phyloP scores from a whole-genome alignment of 2,888 invertebrate species.

The Zele albiditarsus region DNA sequence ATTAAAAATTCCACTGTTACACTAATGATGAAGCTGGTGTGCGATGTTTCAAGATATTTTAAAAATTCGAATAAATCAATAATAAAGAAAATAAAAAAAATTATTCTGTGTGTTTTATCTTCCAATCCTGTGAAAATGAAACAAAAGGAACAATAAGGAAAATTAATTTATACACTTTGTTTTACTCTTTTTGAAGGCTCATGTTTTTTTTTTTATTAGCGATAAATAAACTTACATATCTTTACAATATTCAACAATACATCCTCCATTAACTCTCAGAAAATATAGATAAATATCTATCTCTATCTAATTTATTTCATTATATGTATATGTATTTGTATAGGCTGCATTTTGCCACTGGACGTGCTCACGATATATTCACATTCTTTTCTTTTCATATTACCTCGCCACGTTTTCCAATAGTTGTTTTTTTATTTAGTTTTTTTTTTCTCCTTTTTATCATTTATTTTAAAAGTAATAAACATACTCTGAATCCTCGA shows the following conservation, averaged over 20 bases:
- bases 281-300: slow-evolving; percentile 70
- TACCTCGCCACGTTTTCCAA: background rate
- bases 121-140: background rate
- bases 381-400: slow-evolving; percentile 11
- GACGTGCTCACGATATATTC: slow-evolving; percentile 40
- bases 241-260: slow-evolving; percentile 71
- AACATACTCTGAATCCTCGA: background rate
- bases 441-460: background rate
- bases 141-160: background rate
- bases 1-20: slow-evolving; percentile 58
- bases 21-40: slow-evolving; percentile 61
- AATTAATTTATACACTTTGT: background rate
- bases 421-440: background rate
- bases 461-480: background rate
- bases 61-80: slow-evolving; percentile 66
- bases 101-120: background rate
- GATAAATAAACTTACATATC: slow-evolving; percentile 73
- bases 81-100: slow-evolving; percentile 51
- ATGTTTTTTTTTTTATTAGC: slow-evolving; percentile 70
- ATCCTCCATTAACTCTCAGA: slow-evolving; percentile 68
- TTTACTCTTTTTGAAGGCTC: slow-evolving; percentile 41
- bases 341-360: slow-evolving; percentile 40
- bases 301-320: slow-evolving; percentile 36
- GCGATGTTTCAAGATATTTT: slow-evolving; percentile 67
- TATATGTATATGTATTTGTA: slow-evolving; percentile 30